These are phyloP conservation scores for Pitangus sulphuratus DNA, from an alignment of 2,797 vertebrate species.

Conservation along the genomic window DNA sequence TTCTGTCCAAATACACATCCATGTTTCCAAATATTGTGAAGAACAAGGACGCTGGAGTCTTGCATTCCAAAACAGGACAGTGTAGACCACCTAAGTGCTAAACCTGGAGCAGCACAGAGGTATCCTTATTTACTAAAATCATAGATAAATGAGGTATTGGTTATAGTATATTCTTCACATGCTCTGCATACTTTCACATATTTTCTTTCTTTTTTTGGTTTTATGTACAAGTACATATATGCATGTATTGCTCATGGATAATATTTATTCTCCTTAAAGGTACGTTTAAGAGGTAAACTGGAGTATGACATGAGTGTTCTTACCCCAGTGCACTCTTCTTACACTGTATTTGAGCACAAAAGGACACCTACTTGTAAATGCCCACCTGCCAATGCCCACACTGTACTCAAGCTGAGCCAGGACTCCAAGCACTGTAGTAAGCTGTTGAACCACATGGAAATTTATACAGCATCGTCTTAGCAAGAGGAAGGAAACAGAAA, in stretches of 20 bases:
- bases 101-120: constrained; percentile 77
- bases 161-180: not conserved
- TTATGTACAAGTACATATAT: not conserved
- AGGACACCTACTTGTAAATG: not conserved
- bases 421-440: not conserved
- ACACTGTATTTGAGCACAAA: not conserved
- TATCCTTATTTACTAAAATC: constrained; percentile 59
- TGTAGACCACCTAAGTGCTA: constrained; percentile 83
- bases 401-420: not conserved
- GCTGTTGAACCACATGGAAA: not conserved
- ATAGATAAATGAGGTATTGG: constrained; percentile 23
- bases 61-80: constrained; percentile 80
- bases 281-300: not conserved
- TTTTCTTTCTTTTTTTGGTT: not conserved
- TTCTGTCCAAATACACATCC: constrained; percentile 72
- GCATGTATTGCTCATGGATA: not conserved
- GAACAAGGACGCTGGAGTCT: constrained; percentile 80
- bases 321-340: not conserved
- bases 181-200: not conserved
- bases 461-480: not conserved
- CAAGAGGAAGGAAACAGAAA: not conserved
- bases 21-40: constrained; percentile 78
- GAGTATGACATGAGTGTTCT: not conserved
- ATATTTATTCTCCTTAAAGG: not conserved
- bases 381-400: rapidly evolving